Conservation (phyloP, 2,797 vertebrate species). For the Synaphobranchus kaupii region DNA sequence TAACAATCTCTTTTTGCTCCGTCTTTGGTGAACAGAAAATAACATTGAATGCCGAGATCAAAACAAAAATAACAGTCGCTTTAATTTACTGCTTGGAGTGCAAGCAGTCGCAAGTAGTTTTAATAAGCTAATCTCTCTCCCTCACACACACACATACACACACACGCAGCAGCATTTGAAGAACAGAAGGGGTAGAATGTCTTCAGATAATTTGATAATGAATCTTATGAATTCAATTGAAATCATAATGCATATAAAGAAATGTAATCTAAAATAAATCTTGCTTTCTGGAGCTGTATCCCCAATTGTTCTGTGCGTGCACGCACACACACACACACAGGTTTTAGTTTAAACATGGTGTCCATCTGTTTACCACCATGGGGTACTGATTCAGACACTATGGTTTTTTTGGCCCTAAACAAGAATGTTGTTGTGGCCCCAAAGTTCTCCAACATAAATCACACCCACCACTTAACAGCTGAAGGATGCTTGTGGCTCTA, state of each 20-base stretch:
- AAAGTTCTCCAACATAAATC: no score
- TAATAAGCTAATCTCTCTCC: neutral
- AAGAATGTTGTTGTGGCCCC: no score
- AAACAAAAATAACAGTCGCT: conserved; percentile 15
- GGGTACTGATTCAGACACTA: no score
- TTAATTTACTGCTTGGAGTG: neutral
- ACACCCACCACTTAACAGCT: no score
- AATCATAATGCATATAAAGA: conserved; percentile 28
- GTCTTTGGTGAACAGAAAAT: conserved; percentile 23
- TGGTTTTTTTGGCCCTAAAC: no score
- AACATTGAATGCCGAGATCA: conserved; percentile 23
- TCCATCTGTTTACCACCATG: no score
- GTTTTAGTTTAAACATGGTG: neutral
- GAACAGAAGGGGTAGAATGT: neutral
- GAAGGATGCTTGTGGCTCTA: no score
- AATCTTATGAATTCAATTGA: neutral
- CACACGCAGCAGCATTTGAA: neutral
- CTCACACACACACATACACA: neutral
- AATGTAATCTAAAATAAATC: conserved; percentile 35
- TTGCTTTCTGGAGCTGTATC: neutral
- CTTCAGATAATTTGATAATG: neutral
- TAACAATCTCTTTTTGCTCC: conserved; percentile 18
- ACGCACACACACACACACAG: neutral
- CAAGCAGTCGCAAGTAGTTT: conserved; percentile 27
- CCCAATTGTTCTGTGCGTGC: neutral